phyloP scores from a whole-genome alignment of 2,888 invertebrate genomes.

The Nemoura dubitans region DNA sequence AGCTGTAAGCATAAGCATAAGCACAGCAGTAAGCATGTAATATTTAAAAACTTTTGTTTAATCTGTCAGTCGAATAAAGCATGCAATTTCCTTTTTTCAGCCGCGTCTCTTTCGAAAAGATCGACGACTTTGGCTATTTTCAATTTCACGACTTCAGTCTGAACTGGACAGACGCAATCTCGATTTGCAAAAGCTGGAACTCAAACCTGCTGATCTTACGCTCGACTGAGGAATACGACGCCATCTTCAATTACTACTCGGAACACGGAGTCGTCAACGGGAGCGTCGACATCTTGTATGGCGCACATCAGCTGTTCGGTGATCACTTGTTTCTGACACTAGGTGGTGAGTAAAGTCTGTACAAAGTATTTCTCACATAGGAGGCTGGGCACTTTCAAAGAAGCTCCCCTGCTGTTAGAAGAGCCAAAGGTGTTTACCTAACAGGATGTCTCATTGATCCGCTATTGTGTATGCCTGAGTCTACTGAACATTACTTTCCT shows the following conservation, averaged over 20 bases:
- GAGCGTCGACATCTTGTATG: neutral
- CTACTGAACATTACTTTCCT: no score
- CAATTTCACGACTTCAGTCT: neutral
- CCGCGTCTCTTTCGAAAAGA: neutral
- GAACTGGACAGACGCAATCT: neutral
- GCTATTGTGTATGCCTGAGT: no score
- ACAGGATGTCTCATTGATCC: no score
- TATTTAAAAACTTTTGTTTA: no score
- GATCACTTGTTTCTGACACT: neutral
- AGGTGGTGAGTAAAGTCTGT: neutral
- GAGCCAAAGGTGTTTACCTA: no score
- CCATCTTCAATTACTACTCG: neutral
- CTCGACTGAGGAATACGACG: neutral
- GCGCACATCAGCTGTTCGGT: neutral
- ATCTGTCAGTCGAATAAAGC: no score
- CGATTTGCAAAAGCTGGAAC: neutral
- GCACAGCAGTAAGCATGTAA: no score
- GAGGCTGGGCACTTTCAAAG: no score
- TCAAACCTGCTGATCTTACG: neutral
- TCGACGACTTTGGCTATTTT: neutral
- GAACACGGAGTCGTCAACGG: neutral
- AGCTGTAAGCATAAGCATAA: no score
- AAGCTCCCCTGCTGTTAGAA: no score
- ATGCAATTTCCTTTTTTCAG: neutral
- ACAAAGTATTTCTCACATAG: no score